Base-by-base conservation (phyloP, 2,113 vertebrate species). In the Pseudolaguvia tuberculata region DNA sequence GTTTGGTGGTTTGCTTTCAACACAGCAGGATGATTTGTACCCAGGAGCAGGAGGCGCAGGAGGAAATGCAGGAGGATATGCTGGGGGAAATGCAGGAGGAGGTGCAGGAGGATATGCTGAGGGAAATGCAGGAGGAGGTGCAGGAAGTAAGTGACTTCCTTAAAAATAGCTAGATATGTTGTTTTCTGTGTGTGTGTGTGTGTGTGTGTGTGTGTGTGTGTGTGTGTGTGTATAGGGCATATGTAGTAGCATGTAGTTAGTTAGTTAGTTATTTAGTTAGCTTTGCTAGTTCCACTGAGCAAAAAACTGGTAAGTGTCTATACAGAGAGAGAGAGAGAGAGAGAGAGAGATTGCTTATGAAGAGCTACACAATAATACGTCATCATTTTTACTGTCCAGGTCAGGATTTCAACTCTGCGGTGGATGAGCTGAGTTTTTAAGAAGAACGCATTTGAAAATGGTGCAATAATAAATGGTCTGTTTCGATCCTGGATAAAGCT, bases 1-100 rank as follows among this genome's bases (percentile, higher is more conserved):
- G 25, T 86, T 90, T 4, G 12, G 76, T 0, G 83, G 86, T 6
- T 75, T 90, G 0, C 81, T 89, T 10, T 12, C 5, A 1, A 1
- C 45, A 23, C 25, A 53, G 3, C 8, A 45, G 21, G 10, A 31
- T 4, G 25, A 59, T 20, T 13, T 3, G 21, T 59, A 72, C 39
- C 56, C 39, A 5, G 55, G 17, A 35, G 66, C 21, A n/a, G 20
- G 21, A 18, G 35, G 48, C 14, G 67, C 17, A 39, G 27, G 14
- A 18, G 58, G 29, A n/a, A 31, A 8, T 17, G 14, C 18, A 9
- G 42, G 11, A 18, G 57, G 27, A 12, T 29, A 14, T 39, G 58
- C n/a, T 25, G 20, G 1, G 6, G 55, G 39, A 27, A 42, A 7
- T 11, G 67, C 17, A 39, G 27, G 14, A 18, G 58, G 29, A n/a